These are phyloP conservation scores for Luidia sarsii DNA, from an alignment of 53 echinoderm and acorn worm genomes.

Conservation along the genomic window DNA sequence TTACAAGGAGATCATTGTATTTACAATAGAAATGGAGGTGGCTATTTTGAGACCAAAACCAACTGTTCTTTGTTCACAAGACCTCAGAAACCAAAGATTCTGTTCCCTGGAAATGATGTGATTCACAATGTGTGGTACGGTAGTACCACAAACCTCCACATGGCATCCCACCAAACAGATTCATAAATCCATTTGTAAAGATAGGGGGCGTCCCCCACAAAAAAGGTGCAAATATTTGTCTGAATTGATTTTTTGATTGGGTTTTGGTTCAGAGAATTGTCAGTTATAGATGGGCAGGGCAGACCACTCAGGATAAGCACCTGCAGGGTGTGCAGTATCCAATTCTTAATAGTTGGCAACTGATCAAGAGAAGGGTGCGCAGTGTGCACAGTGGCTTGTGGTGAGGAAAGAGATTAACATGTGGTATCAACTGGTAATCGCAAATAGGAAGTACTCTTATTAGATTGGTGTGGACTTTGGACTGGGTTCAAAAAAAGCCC, in stretches of 20 bases:
- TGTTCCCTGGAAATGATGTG: too few species aligned
- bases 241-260: conserved; percentile 1
- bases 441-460: conserved; percentile 37
- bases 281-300: neutral
- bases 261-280: neutral
- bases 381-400: neutral
- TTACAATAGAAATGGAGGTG: too few species aligned
- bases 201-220: too few species aligned
- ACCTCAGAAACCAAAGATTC: too few species aligned
- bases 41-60: too few species aligned
- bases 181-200: too few species aligned
- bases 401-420: neutral
- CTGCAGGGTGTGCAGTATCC: neutral
- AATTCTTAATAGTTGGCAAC: conserved; percentile 12
- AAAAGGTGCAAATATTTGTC: neutral
- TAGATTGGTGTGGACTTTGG: conserved; percentile 20
- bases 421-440: conserved; percentile 24
- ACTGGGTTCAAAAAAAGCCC: conserved; percentile 34
- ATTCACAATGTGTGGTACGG: too few species aligned
- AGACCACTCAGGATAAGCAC: neutral
- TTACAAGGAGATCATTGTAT: too few species aligned
- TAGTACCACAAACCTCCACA: too few species aligned
- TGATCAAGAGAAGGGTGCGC: conserved; percentile 21
- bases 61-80: too few species aligned
- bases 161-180: too few species aligned